phyloP scores from a whole-genome alignment of 2,797 vertebrate genomes.

The Peromyscus aztecus region DNA sequence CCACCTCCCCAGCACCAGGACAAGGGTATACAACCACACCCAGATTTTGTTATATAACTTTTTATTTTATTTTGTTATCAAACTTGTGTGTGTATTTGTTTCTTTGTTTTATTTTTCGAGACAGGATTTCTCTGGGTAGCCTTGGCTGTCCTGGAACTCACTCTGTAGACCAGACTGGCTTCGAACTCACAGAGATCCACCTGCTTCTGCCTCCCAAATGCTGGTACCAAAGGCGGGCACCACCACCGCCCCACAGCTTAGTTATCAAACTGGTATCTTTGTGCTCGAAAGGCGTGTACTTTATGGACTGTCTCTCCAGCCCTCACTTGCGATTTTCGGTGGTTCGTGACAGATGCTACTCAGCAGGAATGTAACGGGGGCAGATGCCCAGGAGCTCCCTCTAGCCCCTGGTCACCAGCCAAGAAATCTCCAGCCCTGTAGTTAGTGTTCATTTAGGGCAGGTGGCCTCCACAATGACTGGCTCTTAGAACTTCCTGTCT shows the following conservation, averaged over 20 bases:
- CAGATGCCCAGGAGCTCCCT: background rate
- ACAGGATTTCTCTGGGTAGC: background rate
- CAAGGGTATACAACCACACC: background rate
- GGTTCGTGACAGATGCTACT: rapidly evolving
- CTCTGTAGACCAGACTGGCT: background rate
- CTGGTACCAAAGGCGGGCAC: background rate
- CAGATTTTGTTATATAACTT: background rate
- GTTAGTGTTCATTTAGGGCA: background rate
- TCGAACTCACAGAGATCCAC: background rate
- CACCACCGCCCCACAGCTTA: rapidly evolving
- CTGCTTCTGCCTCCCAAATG: background rate
- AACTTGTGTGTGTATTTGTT: background rate
- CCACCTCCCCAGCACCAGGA: background rate
- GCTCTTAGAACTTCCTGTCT: background rate
- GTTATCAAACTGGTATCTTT: background rate
- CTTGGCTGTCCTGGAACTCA: background rate
- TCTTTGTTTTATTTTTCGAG: background rate
- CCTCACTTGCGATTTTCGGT: background rate
- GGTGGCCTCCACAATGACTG: background rate
- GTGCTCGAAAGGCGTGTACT: background rate
- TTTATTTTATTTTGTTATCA: background rate
- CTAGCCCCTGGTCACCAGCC: background rate
- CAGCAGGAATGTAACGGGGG: background rate
- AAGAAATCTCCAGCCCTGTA: no score
- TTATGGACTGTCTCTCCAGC: background rate